These are phyloP conservation scores for Tetramorium alpestre DNA, from an alignment of 1,140 invertebrate species.

Conservation along the genomic window DNA sequence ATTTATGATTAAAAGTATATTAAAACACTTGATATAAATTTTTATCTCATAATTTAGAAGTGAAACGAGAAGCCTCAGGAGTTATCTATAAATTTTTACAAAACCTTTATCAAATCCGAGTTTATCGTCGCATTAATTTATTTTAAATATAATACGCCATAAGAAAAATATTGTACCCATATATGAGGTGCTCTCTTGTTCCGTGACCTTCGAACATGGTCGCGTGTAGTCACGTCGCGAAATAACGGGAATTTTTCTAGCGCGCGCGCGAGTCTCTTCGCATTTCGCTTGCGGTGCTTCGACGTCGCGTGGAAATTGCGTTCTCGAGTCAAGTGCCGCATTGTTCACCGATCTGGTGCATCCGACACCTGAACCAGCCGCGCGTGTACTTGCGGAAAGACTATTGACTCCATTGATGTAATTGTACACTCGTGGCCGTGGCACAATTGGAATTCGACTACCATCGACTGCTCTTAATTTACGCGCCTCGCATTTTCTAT, in stretches of 20 bases:
- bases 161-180: neutral
- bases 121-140: neutral
- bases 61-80: neutral
- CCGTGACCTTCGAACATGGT: neutral
- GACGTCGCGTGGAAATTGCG: slow-evolving; percentile 33
- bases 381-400: slow-evolving; percentile 29
- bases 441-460: slow-evolving; percentile 46
- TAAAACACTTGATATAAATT: neutral
- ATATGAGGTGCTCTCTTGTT: neutral
- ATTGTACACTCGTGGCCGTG: slow-evolving; percentile 48
- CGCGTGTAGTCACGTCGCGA: neutral
- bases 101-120: neutral
- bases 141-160: neutral
- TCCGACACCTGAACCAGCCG: slow-evolving; percentile 56
- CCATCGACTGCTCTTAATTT: slow-evolving; percentile 47
- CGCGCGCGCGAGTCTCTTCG: neutral
- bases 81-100: neutral
- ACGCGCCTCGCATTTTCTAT: slow-evolving; percentile 37
- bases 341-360: slow-evolving; percentile 54
- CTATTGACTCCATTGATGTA: slow-evolving; percentile 59
- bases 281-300: slow-evolving; percentile 22
- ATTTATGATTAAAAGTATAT: neutral
- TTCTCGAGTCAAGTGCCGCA: slow-evolving; percentile 53
- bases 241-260: slow-evolving; percentile 43
- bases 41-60: neutral